phyloP scores from a whole-genome alignment of 1,140 invertebrate species.

The Nasonia longicornis region DNA sequence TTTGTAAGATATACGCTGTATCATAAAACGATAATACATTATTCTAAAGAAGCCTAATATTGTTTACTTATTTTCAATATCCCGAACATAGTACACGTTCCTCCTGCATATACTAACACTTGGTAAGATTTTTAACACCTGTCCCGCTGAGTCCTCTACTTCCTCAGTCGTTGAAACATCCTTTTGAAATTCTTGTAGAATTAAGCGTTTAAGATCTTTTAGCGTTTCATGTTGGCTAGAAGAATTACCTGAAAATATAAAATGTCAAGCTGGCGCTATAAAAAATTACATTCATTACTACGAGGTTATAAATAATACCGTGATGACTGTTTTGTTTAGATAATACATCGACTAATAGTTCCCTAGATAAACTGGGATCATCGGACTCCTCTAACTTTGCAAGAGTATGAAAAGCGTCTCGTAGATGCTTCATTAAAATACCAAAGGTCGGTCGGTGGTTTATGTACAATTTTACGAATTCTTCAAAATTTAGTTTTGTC shows the following conservation, averaged over 20 bases:
- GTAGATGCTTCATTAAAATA: slow-evolving; percentile 59
- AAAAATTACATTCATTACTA: neutral
- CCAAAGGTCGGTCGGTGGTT: slow-evolving; percentile 77
- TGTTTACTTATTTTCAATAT: slow-evolving; percentile 44
- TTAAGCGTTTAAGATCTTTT: neutral
- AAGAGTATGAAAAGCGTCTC: slow-evolving; percentile 54
- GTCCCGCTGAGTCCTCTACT: neutral
- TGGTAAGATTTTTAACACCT: neutral
- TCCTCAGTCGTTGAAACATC: neutral
- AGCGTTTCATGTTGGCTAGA: neutral
- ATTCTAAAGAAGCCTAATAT: slow-evolving; percentile 58
- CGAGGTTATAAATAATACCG: neutral
- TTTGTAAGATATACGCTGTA: slow-evolving; percentile 67
- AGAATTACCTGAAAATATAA: neutral
- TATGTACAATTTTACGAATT: slow-evolving; percentile 79
- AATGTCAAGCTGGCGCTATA: neutral
- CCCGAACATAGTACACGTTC: neutral
- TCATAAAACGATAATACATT: slow-evolving; percentile 59
- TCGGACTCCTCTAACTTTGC: slow-evolving; percentile 27
- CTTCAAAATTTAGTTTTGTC: slow-evolving; percentile 75
- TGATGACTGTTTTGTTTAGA: neutral
- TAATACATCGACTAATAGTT: slow-evolving; percentile 44
- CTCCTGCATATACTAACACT: neutral
- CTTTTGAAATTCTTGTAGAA: neutral
- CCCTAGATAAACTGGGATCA: slow-evolving; percentile 48